phyloP scores from a whole-genome alignment of 2,113 vertebrate genomes.

The Anseranas semipalmata region DNA sequence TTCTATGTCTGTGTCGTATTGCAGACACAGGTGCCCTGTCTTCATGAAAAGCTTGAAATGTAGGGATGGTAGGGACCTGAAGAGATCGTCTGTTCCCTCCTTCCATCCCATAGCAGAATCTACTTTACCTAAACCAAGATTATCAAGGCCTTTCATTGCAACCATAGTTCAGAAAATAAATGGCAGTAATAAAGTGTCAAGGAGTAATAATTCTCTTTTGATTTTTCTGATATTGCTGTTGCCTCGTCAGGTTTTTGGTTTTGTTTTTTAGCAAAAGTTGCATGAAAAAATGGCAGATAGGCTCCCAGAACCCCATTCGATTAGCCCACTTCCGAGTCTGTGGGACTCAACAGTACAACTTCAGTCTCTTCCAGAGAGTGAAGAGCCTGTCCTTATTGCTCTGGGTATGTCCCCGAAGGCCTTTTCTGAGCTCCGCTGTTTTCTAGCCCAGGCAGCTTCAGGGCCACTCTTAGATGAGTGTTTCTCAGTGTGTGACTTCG shows the following conservation, averaged over 20 bases:
- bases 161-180: neutral
- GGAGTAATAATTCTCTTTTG: neutral
- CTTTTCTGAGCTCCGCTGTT: neutral
- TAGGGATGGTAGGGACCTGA: rapidly evolving
- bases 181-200: neutral
- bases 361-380: neutral
- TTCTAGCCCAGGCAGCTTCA: neutral
- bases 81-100: neutral
- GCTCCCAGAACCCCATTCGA: neutral
- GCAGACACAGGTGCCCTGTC: neutral
- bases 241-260: neutral
- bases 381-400: neutral
- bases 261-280: neutral
- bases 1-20: neutral
- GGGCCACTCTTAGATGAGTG: neutral
- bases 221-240: neutral
- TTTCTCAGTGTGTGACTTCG: neutral
- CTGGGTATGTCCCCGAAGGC: neutral
- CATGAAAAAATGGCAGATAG: neutral
- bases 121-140: neutral
- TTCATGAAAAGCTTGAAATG: neutral
- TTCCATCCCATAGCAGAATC: neutral
- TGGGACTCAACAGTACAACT: neutral
- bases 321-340: neutral
- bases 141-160: neutral